Base-by-base conservation (phyloP, 1,140 invertebrate genomes). In the Phymastichus coffea region DNA sequence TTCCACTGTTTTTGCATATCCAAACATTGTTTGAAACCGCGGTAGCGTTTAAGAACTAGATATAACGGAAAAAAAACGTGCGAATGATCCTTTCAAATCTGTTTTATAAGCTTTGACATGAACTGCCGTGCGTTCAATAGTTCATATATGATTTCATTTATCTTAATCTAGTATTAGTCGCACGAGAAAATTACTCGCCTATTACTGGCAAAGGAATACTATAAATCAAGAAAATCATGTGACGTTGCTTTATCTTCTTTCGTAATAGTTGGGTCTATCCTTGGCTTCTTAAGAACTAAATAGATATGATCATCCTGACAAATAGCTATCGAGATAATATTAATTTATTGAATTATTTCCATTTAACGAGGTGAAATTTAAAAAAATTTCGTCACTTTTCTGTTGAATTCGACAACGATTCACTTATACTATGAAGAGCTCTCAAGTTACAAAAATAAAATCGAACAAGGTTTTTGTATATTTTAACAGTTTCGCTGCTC, bases 361-460 rank as follows among this genome's bases (percentile, higher is more conserved):
- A 23, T 10, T 1, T 23, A 22, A 44, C 2, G 8, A 44, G 15
- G 14, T 4, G 20, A 25, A 23, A 23, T 8, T 22, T 75, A 78
- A 33, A 65, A 19, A 3, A 22, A 19, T 17, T 20, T 38, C 26
- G 17, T 38, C 53, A 66, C 65, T 82, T 68, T 3, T 75, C 61
- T 0, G 73, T 67, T 10, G 73, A 76, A 9, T 66, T 53, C 1
- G 72, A 75, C 66, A 82, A 70, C 4, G 67, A 4, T 23, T 79
- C 64, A 3, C 78, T 78, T 4, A 82, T 66, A 63, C 82, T 84
- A 40, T 73, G 60, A 17, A 73, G 67, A 6, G 78, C 81, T 7
- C 75, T 71, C 65, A 82, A 84, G 1, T 73, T 66, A 65, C 82
- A 86, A 12, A 76, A 64, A 66, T 86, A 86, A 64, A 81, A 70